Conservation (phyloP, 1,140 invertebrate genomes). For the Lithobius niger region DNA sequence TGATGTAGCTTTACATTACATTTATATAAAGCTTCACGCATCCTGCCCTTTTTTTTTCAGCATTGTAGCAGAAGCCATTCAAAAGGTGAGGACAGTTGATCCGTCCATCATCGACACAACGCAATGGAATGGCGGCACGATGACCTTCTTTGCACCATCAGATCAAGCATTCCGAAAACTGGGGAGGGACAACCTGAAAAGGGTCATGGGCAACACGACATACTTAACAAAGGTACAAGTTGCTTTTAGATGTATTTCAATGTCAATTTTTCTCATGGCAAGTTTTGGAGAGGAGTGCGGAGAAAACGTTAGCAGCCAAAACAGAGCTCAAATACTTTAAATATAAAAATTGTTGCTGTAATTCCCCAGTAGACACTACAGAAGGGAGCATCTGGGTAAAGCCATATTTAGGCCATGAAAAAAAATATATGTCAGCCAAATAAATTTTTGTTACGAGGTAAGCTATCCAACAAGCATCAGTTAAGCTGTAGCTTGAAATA, state of each 20-base stretch:
- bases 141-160: conserved; percentile 39
- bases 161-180: conserved; percentile 33
- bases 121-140: conserved; percentile 23
- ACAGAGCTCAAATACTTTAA: too few relatives aligned
- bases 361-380: too few relatives aligned
- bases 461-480: too few relatives aligned
- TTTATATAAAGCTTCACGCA: conserved; percentile 11
- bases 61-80: conserved; percentile 32
- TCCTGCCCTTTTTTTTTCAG: conserved; percentile 20
- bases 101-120: conserved; percentile 24
- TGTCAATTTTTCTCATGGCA: too few relatives aligned
- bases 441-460: too few relatives aligned
- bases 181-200: conserved; percentile 19
- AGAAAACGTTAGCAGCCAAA: too few relatives aligned
- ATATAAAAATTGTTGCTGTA: too few relatives aligned
- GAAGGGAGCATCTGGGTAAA: too few relatives aligned
- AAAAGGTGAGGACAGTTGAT: conserved; percentile 24
- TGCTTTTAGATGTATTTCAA: not conserved
- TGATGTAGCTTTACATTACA: conserved; percentile 7
- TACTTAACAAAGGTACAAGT: conserved; percentile 27
- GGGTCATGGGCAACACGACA: conserved; percentile 27
- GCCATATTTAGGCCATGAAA: too few relatives aligned
- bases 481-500: too few relatives aligned
- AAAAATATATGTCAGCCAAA: too few relatives aligned
- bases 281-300: too few relatives aligned